Evolutionary conservation across 2,888 invertebrate species (phyloP).

Genomic region (Phragmatobia fuliginosa): DNA sequence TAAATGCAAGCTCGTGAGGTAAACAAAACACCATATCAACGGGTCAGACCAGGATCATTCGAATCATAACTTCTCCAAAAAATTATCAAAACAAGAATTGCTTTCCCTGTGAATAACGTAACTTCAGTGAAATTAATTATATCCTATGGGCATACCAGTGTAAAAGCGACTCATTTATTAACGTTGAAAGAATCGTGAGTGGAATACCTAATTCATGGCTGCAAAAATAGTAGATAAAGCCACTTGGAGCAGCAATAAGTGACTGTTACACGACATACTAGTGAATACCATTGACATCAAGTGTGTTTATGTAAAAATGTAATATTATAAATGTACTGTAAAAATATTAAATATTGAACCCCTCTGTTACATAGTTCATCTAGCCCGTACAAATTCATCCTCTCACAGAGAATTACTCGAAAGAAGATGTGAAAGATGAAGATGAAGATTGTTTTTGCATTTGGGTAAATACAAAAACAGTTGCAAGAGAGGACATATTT

Average conservation of each 20-base stretch:
- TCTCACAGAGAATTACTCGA: too few species aligned
- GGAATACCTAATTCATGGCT: constrained; percentile 40
- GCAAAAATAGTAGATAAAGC: constrained; percentile 40
- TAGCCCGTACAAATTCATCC: too few species aligned
- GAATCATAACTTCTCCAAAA: background rate
- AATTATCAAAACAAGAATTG: constrained; percentile 13
- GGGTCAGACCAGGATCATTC: too few species aligned
- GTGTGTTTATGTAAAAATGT: background rate
- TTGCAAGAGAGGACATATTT: too few species aligned
- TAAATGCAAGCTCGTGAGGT: too few species aligned
- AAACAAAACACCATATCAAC: too few species aligned
- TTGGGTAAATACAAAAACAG: too few species aligned
- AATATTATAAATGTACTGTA: too few species aligned
- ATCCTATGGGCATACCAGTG: constrained; percentile 30
- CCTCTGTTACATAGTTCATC: too few species aligned
- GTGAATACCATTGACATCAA: background rate
- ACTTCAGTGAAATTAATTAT: constrained; percentile 46
- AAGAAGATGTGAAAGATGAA: too few species aligned
- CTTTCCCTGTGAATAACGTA: constrained; percentile 33
- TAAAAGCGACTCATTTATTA: constrained; percentile 45
- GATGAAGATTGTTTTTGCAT: too few species aligned
- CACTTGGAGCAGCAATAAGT: constrained; percentile 11
- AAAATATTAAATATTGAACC: too few species aligned
- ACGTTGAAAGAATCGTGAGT: constrained; percentile 36
- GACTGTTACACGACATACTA: constrained; percentile 16